Conservation (phyloP, 2,888 invertebrate genomes). For the Tineola bisselliella region DNA sequence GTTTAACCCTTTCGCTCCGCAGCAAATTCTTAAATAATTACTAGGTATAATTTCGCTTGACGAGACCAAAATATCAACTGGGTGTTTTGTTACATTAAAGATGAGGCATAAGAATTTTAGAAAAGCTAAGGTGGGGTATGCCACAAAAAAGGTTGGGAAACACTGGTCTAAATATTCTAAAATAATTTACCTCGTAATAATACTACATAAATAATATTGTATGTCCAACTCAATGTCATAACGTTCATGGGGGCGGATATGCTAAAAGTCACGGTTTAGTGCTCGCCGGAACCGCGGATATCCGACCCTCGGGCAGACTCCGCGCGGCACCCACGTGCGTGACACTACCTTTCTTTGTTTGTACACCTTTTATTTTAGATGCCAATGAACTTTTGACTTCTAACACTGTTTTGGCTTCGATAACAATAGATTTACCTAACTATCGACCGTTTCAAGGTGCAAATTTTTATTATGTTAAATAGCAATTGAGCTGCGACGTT, state of each 20-base stretch:
- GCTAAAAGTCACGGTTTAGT: constrained; percentile 46
- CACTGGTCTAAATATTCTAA: too few relatives aligned
- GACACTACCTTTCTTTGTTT: constrained; percentile 5
- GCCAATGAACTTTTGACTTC: background rate
- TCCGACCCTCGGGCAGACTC: constrained; percentile 29
- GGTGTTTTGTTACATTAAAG: too few relatives aligned
- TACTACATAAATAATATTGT: background rate
- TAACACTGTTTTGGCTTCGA: background rate
- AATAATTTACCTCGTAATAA: background rate
- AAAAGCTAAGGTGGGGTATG: too few relatives aligned
- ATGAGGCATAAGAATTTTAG: too few relatives aligned
- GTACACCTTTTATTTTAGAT: background rate
- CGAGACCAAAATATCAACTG: too few relatives aligned
- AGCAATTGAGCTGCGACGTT: too few relatives aligned
- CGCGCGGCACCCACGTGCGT: constrained; percentile 1
- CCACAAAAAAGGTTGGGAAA: too few relatives aligned
- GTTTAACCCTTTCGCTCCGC: too few relatives aligned
- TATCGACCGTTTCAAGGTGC: too few relatives aligned
- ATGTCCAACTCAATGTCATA: constrained; percentile 6
- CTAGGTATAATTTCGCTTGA: too few relatives aligned
- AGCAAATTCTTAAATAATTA: too few relatives aligned
- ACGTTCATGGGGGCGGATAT: constrained; percentile 34
- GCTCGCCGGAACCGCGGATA: constrained; percentile 52
- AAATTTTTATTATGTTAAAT: too few relatives aligned
- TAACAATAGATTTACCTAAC: background rate